These are phyloP conservation scores for Syndactyla subalaris DNA, from an alignment of 2,797 vertebrate species.

Conservation along the genomic window DNA sequence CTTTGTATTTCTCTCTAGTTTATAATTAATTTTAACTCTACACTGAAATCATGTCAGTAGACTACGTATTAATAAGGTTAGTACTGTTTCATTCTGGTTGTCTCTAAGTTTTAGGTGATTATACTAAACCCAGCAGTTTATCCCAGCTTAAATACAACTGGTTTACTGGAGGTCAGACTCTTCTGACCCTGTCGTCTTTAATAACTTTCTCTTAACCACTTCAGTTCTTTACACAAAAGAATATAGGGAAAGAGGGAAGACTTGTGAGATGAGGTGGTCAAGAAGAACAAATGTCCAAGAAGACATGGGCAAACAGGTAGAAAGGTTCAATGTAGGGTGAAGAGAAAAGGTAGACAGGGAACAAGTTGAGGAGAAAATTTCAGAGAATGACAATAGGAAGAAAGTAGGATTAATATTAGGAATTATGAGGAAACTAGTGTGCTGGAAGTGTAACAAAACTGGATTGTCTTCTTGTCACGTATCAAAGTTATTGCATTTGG, in stretches of 20 bases:
- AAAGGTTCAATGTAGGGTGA: neutral
- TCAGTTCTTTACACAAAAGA: neutral
- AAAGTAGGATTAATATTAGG: neutral
- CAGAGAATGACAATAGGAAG: neutral
- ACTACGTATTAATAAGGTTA: neutral
- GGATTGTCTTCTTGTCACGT: neutral
- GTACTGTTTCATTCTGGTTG: neutral
- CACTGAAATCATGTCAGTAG: neutral
- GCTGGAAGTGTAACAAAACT: neutral
- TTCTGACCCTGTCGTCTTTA: neutral
- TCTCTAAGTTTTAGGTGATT: conserved; percentile 34
- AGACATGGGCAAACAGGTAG: neutral
- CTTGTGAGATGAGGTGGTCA: neutral
- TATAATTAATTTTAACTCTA: neutral
- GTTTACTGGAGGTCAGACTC: conserved; percentile 7
- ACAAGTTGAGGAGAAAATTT: neutral
- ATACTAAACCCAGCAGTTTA: conserved; percentile 14
- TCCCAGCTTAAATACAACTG: conserved; percentile 27
- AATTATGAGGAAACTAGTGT: neutral
- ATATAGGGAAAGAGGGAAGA: neutral
- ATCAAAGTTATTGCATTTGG: neutral
- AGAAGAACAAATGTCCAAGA: neutral
- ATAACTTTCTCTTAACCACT: neutral
- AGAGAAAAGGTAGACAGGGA: neutral
- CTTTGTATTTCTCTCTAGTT: neutral